Conservation (phyloP, 2,113 vertebrate genomes). For the Anseranas semipalmata region DNA sequence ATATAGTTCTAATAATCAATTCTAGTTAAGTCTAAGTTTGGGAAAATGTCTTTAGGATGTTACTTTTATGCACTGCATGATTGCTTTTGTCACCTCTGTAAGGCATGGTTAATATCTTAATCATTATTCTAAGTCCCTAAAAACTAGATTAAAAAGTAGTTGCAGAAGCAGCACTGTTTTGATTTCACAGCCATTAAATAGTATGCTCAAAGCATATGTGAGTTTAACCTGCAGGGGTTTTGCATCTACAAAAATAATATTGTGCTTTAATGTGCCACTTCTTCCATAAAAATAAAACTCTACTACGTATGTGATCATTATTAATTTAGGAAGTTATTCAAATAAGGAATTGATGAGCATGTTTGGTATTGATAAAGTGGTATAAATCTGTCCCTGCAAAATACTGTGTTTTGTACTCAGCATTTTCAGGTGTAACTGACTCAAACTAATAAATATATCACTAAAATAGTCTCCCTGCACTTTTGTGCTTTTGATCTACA, state of each 20-base stretch:
- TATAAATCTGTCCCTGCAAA: neutral
- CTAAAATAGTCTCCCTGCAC: neutral
- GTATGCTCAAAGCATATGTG: neutral
- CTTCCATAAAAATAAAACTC: neutral
- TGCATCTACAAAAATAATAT: neutral
- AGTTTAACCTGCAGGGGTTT: slow-evolving; percentile 15
- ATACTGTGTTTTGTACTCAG: neutral
- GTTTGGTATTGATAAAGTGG: neutral
- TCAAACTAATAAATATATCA: neutral
- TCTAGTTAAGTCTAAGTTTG: neutral
- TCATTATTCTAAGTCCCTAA: slow-evolving; percentile 7
- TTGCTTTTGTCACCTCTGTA: slow-evolving; percentile 15
- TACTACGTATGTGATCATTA: neutral
- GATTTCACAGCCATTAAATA: neutral
- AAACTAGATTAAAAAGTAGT: neutral
- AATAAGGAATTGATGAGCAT: neutral
- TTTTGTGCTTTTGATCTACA: neutral
- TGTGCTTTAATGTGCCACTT: neutral
- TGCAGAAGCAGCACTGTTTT: slow-evolving; percentile 21
- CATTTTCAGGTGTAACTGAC: neutral
- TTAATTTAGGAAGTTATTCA: slow-evolving; percentile 27
- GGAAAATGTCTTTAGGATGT: neutral
- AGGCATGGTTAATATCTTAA: neutral
- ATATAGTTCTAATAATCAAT: neutral
- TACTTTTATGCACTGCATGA: neutral